phyloP scores from a whole-genome alignment of 2,888 invertebrate genomes.

The Ophraella communa region DNA sequence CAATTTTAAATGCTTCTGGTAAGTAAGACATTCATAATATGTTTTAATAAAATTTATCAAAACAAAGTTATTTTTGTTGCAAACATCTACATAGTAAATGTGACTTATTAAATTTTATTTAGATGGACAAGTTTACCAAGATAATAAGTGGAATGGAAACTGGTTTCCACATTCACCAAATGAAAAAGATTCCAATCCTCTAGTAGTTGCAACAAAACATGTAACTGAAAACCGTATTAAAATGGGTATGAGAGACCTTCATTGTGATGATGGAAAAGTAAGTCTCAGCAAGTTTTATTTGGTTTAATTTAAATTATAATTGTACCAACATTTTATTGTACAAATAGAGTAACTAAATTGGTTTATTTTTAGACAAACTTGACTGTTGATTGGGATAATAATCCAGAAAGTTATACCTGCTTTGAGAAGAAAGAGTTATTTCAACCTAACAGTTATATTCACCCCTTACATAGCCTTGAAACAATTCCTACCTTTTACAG shows the following conservation, averaged over 20 bases:
- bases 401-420: constrained; percentile 68
- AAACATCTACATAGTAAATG: background rate
- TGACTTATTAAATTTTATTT: background rate
- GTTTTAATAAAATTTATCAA: background rate
- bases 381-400: constrained; percentile 67
- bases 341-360: background rate
- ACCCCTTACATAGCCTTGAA: constrained; percentile 63
- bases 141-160: constrained; percentile 51
- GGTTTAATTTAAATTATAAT: too few species aligned
- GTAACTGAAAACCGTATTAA: constrained; percentile 55
- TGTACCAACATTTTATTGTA: background rate
- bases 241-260: constrained; percentile 64
- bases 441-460: constrained; percentile 59
- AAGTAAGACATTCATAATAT: constrained; percentile 19
- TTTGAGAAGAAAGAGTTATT: constrained; percentile 61
- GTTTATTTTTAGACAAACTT: constrained; percentile 63
- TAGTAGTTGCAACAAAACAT: constrained; percentile 28
- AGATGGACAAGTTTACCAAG: constrained; percentile 8
- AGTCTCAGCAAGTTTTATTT: constrained; percentile 44
- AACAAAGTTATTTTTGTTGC: background rate
- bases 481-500: constrained; percentile 65
- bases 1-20: constrained; percentile 40
- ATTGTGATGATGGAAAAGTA: constrained; percentile 75
- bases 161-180: constrained; percentile 58
- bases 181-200: constrained; percentile 43